Evolutionary conservation across 2,888 invertebrate genomes (phyloP).

Genomic region (Caenorhabditis sp.): DNA sequence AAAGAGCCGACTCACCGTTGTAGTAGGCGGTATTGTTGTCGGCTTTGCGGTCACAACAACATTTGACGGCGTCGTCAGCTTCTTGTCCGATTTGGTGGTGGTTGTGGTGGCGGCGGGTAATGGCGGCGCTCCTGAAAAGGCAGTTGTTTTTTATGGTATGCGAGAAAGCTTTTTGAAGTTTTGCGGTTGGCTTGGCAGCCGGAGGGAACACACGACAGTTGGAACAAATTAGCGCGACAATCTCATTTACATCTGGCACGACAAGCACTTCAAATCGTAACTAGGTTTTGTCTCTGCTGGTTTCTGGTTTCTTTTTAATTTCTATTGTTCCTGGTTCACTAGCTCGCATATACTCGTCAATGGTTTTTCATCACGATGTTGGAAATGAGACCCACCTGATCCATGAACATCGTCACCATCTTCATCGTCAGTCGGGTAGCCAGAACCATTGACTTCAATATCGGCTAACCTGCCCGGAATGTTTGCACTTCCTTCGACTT

Average conservation of each 20-base stretch:
- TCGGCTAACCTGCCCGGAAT: constrained; percentile 52
- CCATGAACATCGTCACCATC: constrained; percentile 71
- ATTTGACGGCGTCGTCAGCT: constrained; percentile 30
- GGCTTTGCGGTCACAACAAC: constrained; percentile 52
- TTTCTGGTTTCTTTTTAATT: constrained; percentile 1
- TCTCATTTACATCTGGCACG: constrained; percentile 47
- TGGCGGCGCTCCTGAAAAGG: constrained; percentile 55
- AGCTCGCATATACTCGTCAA: no score
- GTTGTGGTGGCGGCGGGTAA: constrained; percentile 27
- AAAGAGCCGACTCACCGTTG: constrained; percentile 35
- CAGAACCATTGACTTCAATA: constrained; percentile 64
- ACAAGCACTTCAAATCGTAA: constrained; percentile 31
- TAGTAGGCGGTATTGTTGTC: constrained; percentile 37
- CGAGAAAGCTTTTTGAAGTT: constrained; percentile 1
- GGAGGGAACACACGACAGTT: constrained; percentile 13
- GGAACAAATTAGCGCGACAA: constrained; percentile 45
- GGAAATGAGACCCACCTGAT: constrained; percentile 47
- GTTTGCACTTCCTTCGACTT: constrained; percentile 65
- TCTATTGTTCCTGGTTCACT: no score
- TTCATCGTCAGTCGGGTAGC: constrained; percentile 74
- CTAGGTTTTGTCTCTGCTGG: neutral
- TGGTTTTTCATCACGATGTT: no score
- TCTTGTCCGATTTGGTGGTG: constrained; percentile 36
- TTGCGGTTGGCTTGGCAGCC: neutral
- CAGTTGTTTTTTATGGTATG: constrained; percentile 24